These are phyloP conservation scores for Drymonia ruficornis DNA, from an alignment of 2,888 invertebrate species.

Conservation along the genomic window DNA sequence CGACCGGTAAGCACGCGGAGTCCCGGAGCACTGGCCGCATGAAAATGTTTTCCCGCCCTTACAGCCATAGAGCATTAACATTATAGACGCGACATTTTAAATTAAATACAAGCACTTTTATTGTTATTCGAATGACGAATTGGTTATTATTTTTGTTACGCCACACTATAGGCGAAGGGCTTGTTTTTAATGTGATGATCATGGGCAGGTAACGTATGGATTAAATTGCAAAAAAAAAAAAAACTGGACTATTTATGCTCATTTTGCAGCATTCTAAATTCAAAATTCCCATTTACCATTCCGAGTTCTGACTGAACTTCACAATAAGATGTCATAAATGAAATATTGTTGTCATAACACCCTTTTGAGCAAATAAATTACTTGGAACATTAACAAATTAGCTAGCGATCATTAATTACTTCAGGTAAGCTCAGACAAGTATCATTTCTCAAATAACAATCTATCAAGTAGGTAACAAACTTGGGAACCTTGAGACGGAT, in stretches of 20 bases:
- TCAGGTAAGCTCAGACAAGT: not conserved
- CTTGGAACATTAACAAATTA: conserved; percentile 3
- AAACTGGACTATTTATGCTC: too few species aligned
- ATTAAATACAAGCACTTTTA: too few species aligned
- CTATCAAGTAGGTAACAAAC: not conserved
- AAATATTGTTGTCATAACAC: not conserved
- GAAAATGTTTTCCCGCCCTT: conserved; percentile 69
- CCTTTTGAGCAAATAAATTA: not conserved
- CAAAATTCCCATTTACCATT: too few species aligned
- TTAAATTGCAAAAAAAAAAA: too few species aligned
- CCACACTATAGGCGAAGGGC: too few species aligned
- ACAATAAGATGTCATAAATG: conserved; percentile 2
- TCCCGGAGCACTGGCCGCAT: conserved; percentile 60
- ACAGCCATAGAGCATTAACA: conserved; percentile 50
- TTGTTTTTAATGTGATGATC: too few species aligned
- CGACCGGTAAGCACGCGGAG: conserved; percentile 57
- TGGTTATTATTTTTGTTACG: too few species aligned
- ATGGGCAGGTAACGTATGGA: too few species aligned
- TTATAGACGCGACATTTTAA: conserved; percentile 40
- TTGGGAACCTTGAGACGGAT: too few species aligned
- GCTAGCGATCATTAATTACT: not conserved
- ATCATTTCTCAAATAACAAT: conserved; percentile 6
- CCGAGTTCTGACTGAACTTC: not conserved
- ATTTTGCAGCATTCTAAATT: too few species aligned
- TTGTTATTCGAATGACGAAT: too few species aligned